phyloP scores from a whole-genome alignment of 2,113 vertebrate species.

The Halcyon malimbica region DNA sequence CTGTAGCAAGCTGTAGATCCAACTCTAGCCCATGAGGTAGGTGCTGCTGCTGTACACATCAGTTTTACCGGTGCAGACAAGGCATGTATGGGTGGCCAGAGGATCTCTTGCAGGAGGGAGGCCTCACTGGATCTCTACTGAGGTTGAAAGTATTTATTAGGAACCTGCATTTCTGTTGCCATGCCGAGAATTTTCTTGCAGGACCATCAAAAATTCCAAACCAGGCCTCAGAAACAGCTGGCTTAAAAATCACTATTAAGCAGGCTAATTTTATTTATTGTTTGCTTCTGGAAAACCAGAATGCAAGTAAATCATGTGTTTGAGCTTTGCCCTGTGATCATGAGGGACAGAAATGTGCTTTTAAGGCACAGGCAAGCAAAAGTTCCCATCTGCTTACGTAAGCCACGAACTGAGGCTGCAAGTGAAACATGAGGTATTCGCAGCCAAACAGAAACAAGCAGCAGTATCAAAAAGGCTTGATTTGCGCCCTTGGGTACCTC shows the following conservation, averaged over 20 bases:
- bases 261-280: not conserved
- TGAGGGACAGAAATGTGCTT: not conserved
- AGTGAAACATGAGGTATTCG: not conserved
- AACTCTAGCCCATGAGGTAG: not conserved
- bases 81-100: not conserved
- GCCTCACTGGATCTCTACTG: not conserved
- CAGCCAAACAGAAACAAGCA: not conserved
- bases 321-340: not conserved
- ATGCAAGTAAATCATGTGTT: not conserved
- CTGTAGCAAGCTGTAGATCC: not conserved
- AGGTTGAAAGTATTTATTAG: not conserved
- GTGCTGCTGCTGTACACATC: not conserved
- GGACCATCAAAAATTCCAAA: not conserved
- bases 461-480: not conserved
- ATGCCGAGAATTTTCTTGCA: not conserved
- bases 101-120: not conserved
- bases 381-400: not conserved
- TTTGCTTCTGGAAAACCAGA: not conserved
- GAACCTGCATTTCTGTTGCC: not conserved
- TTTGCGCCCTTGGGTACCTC: not conserved
- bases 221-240: not conserved
- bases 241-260: not conserved
- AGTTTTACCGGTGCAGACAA: not conserved
- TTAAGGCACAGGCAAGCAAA: not conserved
- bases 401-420: not conserved